Conservation (phyloP, 2,797 vertebrate genomes). For the Delichon dasypus region DNA sequence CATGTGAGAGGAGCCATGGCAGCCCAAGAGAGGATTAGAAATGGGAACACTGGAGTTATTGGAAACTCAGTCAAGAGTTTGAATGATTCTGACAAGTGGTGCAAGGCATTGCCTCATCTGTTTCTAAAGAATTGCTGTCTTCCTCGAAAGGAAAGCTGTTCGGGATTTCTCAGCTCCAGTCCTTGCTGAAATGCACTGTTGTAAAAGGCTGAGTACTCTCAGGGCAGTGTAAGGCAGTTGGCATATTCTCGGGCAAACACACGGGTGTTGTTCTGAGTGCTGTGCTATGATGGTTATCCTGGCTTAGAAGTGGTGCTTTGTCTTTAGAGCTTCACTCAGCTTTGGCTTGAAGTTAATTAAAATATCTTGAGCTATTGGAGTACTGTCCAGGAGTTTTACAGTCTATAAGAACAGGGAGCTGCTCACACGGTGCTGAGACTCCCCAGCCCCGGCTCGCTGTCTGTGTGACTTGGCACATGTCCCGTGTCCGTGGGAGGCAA, state of each 20-base stretch:
- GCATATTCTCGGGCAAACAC: background rate
- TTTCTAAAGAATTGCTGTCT: background rate
- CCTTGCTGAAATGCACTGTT: background rate
- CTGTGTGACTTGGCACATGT: background rate
- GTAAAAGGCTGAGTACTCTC: background rate
- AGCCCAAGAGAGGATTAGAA: background rate
- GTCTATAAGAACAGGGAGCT: background rate
- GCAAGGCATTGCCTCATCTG: background rate
- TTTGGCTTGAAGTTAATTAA: background rate
- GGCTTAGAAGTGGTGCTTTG: background rate
- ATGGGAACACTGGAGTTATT: background rate
- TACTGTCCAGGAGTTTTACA: accelerated
- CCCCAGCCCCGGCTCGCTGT: background rate
- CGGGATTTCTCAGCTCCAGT: background rate
- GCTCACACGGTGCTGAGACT: background rate
- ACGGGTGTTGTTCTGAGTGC: accelerated
- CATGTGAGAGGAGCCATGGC: accelerated
- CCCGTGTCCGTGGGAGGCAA: background rate
- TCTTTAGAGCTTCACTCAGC: background rate
- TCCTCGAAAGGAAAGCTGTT: background rate
- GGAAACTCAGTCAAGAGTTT: background rate
- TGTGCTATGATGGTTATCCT: accelerated
- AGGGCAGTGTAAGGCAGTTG: background rate
- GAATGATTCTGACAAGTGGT: background rate
- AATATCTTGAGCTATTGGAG: background rate